Conservation (phyloP, 2,888 invertebrate genomes). For the Epistrophella euchroma region DNA sequence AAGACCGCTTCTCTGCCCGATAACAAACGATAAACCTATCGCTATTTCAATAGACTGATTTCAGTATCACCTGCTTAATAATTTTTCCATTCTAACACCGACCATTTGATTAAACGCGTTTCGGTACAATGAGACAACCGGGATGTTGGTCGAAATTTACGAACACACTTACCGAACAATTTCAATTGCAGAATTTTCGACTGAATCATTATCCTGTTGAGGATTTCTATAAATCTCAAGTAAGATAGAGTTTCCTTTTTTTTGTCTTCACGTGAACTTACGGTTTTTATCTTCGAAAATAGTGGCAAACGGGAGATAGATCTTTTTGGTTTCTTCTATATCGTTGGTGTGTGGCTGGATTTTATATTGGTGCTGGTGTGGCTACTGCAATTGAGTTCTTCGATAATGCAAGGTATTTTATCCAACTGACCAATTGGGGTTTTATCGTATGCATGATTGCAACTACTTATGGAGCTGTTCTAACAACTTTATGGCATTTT, state of each 20-base stretch:
- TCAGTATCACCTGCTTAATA: too few species aligned
- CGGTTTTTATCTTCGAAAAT: background rate
- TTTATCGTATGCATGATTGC: constrained; percentile 80
- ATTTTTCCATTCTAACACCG: too few species aligned
- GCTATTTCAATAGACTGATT: too few species aligned
- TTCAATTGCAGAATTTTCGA: constrained; percentile 78
- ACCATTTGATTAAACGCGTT: too few species aligned
- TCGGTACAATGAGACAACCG: too few species aligned
- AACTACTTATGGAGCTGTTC: constrained; percentile 80
- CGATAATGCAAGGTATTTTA: constrained; percentile 79
- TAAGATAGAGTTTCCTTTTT: constrained; percentile 50
- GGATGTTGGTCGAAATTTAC: constrained; percentile 75
- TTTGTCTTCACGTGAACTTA: too few species aligned
- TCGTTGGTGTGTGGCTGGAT: constrained; percentile 80
- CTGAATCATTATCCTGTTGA: constrained; percentile 78
- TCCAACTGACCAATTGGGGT: constrained; percentile 82
- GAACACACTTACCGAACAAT: constrained; percentile 78
- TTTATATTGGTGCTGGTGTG: constrained; percentile 79
- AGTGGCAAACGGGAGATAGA: constrained; percentile 80
- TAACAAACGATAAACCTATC: too few species aligned
- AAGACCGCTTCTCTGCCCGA: too few species aligned
- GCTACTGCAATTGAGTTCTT: constrained; percentile 77
- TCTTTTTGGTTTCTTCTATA: constrained; percentile 80
- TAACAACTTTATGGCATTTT: constrained; percentile 80
- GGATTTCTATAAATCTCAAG: constrained; percentile 80